These are phyloP conservation scores for Fulica atra DNA, from an alignment of 2,113 vertebrate genomes.

Conservation along the genomic window DNA sequence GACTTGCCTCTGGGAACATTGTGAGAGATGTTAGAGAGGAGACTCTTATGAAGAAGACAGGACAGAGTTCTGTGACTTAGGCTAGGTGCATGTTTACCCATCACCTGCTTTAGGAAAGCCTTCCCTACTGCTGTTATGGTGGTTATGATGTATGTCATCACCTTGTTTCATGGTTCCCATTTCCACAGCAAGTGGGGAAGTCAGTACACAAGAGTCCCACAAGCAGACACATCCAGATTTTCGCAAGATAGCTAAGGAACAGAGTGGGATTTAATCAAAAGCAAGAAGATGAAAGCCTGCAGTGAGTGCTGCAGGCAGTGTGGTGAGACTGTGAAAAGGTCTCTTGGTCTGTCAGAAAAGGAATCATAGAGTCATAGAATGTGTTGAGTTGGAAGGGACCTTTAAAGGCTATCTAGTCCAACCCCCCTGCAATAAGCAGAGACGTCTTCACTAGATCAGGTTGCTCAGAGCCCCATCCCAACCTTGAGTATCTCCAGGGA, in stretches of 20 bases:
- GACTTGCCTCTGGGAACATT: neutral
- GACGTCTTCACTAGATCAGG: too few relatives aligned
- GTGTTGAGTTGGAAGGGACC: too few relatives aligned
- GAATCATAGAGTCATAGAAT: too few relatives aligned
- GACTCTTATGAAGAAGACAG: neutral
- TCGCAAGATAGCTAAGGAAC: neutral
- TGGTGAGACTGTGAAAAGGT: neutral
- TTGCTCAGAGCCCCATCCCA: too few relatives aligned
- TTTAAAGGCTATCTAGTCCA: too few relatives aligned
- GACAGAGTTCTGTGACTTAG: neutral
- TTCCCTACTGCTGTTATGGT: neutral
- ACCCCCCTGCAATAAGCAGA: too few relatives aligned
- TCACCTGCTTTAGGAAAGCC: neutral
- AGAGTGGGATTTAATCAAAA: neutral
- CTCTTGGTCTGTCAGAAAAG: neutral
- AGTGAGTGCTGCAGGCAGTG: neutral
- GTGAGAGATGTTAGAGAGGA: neutral
- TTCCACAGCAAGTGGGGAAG: fast-evolving
- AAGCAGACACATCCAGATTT: neutral
- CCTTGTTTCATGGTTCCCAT: neutral
- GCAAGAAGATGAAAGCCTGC: neutral
- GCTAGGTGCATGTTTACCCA: too few relatives aligned
- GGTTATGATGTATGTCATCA: fast-evolving
- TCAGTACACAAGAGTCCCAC: fast-evolving
- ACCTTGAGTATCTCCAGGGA: too few relatives aligned